A percentile compares a stretch with the other conserved stretches of the same genome.
Conservation (phyloP, 2,888 invertebrate species). For the Holacanthella duospinosa region DNA sequence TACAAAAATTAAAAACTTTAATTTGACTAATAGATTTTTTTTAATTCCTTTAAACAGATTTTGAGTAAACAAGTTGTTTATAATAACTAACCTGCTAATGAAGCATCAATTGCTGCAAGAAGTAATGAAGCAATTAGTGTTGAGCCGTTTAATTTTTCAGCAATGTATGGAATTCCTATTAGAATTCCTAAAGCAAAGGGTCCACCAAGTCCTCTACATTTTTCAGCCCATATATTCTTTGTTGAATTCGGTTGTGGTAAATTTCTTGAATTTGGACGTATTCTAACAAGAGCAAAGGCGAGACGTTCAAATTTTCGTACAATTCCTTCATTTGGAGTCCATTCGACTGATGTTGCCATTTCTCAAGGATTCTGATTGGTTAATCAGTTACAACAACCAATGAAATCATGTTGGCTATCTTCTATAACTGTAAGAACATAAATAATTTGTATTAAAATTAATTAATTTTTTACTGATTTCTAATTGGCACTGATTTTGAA, state of each 20-base stretch:
- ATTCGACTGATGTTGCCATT: constrained; percentile 15
- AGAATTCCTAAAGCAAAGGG: constrained; percentile 34
- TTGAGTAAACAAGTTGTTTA: not conserved
- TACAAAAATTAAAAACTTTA: constrained; percentile 8
- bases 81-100: constrained; percentile 25
- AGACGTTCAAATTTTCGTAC: constrained; percentile 35
- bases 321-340: constrained; percentile 35
- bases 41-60: not conserved
- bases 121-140: constrained; percentile 36
- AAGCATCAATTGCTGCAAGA: constrained; percentile 31
- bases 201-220: constrained; percentile 32
- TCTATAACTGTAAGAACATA: too few species aligned
- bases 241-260: not conserved
- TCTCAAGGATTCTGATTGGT: too few species aligned
- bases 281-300: constrained; percentile 36
- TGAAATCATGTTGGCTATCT: too few species aligned
- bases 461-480: too few species aligned
- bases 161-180: constrained; percentile 33
- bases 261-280: constrained; percentile 20
- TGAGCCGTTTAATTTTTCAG: constrained; percentile 36
- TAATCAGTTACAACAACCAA: too few species aligned
- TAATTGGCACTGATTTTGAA: too few species aligned
- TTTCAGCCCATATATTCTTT: constrained; percentile 30
- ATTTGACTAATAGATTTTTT: not conserved
- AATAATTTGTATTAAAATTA: too few species aligned